Percentiles rank a stretch among this genome's conserved stretches.
Conservation (phyloP, 2,113 vertebrate species). For the Origma solitaria region DNA sequence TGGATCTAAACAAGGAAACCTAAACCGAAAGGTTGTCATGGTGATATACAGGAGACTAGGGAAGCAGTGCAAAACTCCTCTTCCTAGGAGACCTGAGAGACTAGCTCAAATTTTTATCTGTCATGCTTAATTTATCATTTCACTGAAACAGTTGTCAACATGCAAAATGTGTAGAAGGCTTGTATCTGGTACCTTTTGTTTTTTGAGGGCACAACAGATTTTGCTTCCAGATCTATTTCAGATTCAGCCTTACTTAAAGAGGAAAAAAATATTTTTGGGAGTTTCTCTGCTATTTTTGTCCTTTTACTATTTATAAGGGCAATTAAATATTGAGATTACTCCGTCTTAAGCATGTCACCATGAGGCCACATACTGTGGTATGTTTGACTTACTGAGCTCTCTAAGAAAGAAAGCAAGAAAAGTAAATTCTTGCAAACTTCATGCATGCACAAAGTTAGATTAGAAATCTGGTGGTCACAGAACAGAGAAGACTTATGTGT, state of each 20-base stretch:
- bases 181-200: constrained; percentile 40
- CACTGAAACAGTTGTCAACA: constrained; percentile 68
- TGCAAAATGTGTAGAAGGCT: constrained; percentile 24
- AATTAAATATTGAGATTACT: constrained; percentile 42
- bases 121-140: constrained; percentile 72
- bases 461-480: not conserved
- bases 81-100: constrained; percentile 63
- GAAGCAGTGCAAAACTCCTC: constrained; percentile 31
- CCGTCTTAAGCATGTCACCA: not conserved
- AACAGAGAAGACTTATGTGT: not conserved
- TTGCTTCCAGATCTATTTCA: constrained; percentile 30
- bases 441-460: not conserved
- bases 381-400: not conserved
- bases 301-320: not conserved
- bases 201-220: constrained; percentile 30
- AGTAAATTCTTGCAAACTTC: not conserved
- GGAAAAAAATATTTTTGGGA: not conserved
- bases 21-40: constrained; percentile 67
- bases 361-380: not conserved
- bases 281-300: not conserved
- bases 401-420: not conserved
- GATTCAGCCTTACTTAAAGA: not conserved
- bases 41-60: constrained; percentile 61
- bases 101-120: constrained; percentile 68
- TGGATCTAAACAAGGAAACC: constrained; percentile 52